Conservation (phyloP, 2,888 invertebrate genomes). For the Andrena bucephala region DNA sequence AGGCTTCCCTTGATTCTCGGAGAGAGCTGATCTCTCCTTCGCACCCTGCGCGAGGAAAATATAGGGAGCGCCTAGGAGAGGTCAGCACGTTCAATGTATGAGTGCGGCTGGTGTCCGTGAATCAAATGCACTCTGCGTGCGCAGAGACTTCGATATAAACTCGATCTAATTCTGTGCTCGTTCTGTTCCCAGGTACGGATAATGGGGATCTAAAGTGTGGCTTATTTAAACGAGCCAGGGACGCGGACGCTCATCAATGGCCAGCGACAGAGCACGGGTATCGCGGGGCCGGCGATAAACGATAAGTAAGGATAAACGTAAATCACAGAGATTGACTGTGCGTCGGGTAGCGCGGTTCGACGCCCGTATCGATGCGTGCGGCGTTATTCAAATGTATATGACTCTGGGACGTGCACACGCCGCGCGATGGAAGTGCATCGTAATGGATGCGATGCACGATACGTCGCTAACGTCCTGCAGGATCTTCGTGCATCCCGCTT, state of each 20-base stretch:
- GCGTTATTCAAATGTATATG: constrained; percentile 66
- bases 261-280: constrained; percentile 1
- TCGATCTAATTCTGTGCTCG: constrained; percentile 1
- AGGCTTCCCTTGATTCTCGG: no score
- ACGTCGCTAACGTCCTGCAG: constrained; percentile 64
- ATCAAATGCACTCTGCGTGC: no score
- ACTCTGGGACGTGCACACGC: constrained; percentile 41
- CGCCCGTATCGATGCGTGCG: constrained; percentile 55
- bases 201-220: neutral
- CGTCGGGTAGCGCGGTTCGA: constrained; percentile 26
- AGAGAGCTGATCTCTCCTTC: no score
- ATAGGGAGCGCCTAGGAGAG: no score
- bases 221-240: neutral
- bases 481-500: constrained; percentile 69
- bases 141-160: no score
- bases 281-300: constrained; percentile 31
- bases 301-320: constrained; percentile 57
- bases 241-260: neutral
- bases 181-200: constrained; percentile 38
- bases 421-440: constrained; percentile 62
- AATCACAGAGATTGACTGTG: constrained; percentile 59
- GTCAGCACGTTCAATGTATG: no score
- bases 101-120: no score
- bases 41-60: no score
- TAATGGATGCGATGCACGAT: constrained; percentile 73